phyloP scores from a whole-genome alignment of 2,888 invertebrate genomes.

The Schizaphis graminum region DNA sequence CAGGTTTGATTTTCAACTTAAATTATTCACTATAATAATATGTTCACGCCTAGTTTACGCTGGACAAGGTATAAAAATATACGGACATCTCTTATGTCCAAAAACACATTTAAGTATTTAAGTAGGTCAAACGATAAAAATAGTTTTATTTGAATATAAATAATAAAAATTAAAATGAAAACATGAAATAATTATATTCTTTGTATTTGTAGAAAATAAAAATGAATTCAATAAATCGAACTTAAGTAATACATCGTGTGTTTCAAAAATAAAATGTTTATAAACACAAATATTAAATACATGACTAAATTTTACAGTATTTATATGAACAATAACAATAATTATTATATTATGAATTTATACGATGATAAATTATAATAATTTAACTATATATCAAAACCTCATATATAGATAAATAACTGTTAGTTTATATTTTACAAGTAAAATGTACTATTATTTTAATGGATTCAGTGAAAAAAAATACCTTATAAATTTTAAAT shows the following conservation, averaged over 20 bases:
- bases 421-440: not conserved
- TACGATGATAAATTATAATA: not conserved
- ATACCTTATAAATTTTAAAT: not conserved
- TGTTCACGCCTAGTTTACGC: not conserved
- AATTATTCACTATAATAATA: not conserved
- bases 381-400: not conserved
- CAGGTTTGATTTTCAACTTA: not conserved
- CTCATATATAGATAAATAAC: not conserved
- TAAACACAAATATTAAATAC: not conserved
- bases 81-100: not conserved
- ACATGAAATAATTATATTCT: not conserved
- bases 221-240: not conserved
- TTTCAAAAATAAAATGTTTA: not conserved
- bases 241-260: not conserved
- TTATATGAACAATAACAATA: too few relatives aligned
- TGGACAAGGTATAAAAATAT: conserved; percentile 30
- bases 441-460: not conserved
- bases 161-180: conserved; percentile 26
- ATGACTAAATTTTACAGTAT: not conserved
- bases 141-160: conserved; percentile 34
- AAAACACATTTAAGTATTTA: conserved; percentile 32
- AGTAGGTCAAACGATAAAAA: conserved; percentile 48
- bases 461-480: not conserved
- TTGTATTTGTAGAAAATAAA: not conserved
- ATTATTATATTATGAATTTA: not conserved